Percentiles rank a stretch among this genome's conserved stretches.
phyloP scores from a whole-genome alignment of 2,888 invertebrate genomes.

The Celastrina argiolus region DNA sequence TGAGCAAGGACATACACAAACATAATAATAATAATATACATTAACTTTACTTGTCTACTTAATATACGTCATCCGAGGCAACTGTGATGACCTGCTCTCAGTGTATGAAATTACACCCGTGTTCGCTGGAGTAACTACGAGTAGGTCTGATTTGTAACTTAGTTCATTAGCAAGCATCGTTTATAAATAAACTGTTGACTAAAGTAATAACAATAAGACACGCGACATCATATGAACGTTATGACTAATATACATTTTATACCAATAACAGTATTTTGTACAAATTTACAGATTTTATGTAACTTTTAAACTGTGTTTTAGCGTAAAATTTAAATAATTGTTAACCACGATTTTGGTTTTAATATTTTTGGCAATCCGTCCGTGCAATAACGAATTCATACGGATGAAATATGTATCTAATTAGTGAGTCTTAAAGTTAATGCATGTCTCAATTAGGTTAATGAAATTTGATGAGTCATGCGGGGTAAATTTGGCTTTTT shows the following conservation, averaged over 20 bases:
- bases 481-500: neutral
- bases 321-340: neutral
- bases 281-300: neutral
- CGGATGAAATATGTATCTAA: neutral
- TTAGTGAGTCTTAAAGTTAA: neutral
- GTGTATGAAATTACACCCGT: neutral
- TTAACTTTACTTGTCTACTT: too few relatives aligned
- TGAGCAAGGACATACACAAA: too few relatives aligned
- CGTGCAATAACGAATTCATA: neutral
- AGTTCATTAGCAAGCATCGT: neutral
- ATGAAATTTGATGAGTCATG: slow-evolving; percentile 9
- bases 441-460: slow-evolving; percentile 9
- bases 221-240: too few relatives aligned
- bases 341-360: neutral
- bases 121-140: neutral
- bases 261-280: neutral
- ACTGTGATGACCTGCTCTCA: neutral
- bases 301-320: neutral
- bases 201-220: neutral
- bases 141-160: neutral
- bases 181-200: neutral
- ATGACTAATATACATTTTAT: too few relatives aligned
- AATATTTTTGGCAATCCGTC: neutral
- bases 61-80: neutral
- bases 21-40: too few relatives aligned